Evolutionary conservation across 2,113 vertebrate genomes (phyloP).

Genomic region (pig (Sus scrofa)): T2T-Sscrofa CM000814.6:110668501-110669000

Average conservation of each 20-base stretch:
- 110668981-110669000: not conserved
- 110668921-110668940: not conserved
- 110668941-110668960: not conserved
- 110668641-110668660: not conserved
- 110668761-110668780: conserved; percentile 27
- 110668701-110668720: conserved; percentile 15
- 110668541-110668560: not conserved
- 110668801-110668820: not conserved
- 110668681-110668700: not conserved
- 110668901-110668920: not conserved
- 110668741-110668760: not conserved
- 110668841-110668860: conserved; percentile 33
- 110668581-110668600: conserved; percentile 37
- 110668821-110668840: not conserved
- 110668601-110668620: conserved; percentile 9
- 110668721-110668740: conserved; percentile 8
- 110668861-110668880: not conserved
- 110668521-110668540: not conserved
- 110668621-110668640: conserved; percentile 30
- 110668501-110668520: not conserved
- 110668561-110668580: not conserved
- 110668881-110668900: not conserved
- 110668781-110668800: not conserved
- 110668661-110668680: not conserved
- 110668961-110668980: conserved; percentile 10